phyloP scores from a whole-genome alignment of 2,113 vertebrate species.

The Sapajus apella region DNA sequence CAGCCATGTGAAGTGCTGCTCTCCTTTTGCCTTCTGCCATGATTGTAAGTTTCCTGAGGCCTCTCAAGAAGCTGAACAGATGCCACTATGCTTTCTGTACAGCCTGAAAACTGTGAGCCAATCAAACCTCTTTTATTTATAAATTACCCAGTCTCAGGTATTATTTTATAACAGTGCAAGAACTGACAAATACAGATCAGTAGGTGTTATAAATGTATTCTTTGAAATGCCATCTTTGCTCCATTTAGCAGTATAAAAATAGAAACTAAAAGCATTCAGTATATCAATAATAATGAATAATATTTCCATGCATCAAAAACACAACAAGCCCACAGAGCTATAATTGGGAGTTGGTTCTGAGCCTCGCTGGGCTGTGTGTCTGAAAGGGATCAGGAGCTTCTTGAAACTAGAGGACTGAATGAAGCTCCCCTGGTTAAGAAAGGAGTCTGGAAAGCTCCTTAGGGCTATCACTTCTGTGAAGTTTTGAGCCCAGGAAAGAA shows the following conservation, averaged over 20 bases:
- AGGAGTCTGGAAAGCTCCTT: background rate
- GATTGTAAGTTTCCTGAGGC: no score
- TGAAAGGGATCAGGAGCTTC: background rate
- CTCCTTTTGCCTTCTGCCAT: no score
- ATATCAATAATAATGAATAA: background rate
- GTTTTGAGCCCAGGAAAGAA: background rate
- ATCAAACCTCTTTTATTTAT: no score
- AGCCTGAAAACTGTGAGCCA: no score
- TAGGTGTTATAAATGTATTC: background rate
- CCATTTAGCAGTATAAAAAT: background rate
- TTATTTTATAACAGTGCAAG: no score
- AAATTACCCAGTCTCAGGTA: no score
- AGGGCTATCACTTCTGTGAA: background rate
- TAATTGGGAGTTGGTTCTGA: background rate
- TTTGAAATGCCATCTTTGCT: conserved; percentile 9
- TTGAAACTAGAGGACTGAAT: background rate
- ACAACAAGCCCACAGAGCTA: background rate
- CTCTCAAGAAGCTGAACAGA: no score
- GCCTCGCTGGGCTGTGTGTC: background rate
- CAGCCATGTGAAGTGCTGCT: no score
- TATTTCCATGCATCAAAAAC: background rate
- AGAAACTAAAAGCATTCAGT: background rate
- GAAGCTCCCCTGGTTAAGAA: background rate
- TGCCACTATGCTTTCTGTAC: no score
- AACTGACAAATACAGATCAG: no score